These are phyloP conservation scores for Laterallus jamaicensis DNA, from an alignment of 2,113 vertebrate genomes.

Conservation along the genomic window DNA sequence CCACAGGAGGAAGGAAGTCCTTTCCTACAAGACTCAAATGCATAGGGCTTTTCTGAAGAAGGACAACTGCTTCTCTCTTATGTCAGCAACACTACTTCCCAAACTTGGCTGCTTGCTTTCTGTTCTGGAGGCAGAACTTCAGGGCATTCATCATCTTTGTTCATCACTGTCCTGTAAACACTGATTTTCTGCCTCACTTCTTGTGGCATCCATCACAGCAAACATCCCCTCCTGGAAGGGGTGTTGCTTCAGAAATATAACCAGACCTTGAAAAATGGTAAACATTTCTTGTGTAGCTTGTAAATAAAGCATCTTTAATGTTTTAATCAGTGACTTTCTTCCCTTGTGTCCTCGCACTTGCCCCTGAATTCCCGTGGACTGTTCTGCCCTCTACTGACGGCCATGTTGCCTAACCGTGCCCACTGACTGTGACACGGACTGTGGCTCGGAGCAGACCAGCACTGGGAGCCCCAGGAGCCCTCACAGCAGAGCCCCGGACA, in stretches of 20 bases:
- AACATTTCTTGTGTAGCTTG: accelerated
- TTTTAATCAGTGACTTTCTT: too few relatives aligned
- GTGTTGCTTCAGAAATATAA: background rate
- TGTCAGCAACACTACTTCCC: background rate
- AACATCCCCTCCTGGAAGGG: background rate
- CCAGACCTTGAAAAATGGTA: background rate
- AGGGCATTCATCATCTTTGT: background rate
- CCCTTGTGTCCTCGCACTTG: background rate
- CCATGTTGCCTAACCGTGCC: accelerated
- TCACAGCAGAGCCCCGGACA: background rate
- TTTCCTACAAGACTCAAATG: too few relatives aligned
- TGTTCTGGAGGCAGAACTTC: background rate
- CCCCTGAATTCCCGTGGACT: background rate
- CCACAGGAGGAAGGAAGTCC: too few relatives aligned
- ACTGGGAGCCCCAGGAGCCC: too few relatives aligned
- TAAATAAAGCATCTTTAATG: background rate
- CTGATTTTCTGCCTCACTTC: background rate
- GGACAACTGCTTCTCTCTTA: too few relatives aligned
- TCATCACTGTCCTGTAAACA: background rate
- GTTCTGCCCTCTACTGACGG: slow-evolving; percentile 9
- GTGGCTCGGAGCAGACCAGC: accelerated
- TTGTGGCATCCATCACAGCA: background rate
- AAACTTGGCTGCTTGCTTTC: background rate
- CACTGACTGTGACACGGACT: accelerated
- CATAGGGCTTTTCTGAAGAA: too few relatives aligned